These are phyloP conservation scores for Salticus scenicus DNA, from an alignment of 2,888 invertebrate genomes.

Conservation along the genomic window DNA sequence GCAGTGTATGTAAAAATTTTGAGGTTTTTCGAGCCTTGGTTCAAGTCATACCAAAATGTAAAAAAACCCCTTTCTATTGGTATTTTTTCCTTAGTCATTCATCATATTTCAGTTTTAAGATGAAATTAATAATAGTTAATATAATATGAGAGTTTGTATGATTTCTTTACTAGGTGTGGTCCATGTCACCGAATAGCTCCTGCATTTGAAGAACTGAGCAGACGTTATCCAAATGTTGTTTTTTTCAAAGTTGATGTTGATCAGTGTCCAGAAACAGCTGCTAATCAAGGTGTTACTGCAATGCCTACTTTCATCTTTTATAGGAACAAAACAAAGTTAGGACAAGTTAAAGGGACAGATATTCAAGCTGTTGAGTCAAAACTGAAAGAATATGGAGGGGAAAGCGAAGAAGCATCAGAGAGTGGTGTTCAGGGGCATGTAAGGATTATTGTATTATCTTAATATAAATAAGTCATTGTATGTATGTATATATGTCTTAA, in stretches of 20 bases:
- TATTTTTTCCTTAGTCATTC: too few species aligned
- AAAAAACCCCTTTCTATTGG: too few species aligned
- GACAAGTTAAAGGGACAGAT: conserved; percentile 91
- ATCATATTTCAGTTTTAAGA: too few species aligned
- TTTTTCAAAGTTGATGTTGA: conserved; percentile 97
- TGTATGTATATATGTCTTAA: conserved; percentile 61
- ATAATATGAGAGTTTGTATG: too few species aligned
- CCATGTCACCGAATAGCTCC: conserved; percentile 97
- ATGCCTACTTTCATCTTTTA: conserved; percentile 99
- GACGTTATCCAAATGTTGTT: conserved; percentile 89
- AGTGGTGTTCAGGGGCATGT: conserved; percentile 86
- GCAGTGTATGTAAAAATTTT: too few species aligned
- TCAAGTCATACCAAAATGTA: too few species aligned
- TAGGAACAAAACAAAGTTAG: conserved; percentile 89
- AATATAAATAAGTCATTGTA: too few species aligned
- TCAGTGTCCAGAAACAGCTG: conserved; percentile 88
- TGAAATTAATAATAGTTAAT: too few species aligned
- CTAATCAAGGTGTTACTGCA: conserved; percentile 90
- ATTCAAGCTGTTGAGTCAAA: conserved; percentile 87
- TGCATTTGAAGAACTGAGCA: conserved; percentile 89
- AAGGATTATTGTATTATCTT: too few species aligned
- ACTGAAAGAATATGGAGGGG: conserved; percentile 83
- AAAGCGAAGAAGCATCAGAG: conserved; percentile 74
- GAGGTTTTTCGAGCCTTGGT: too few species aligned
- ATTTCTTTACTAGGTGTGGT: conserved; percentile 87